These are phyloP conservation scores for Diadromus collaris DNA, from an alignment of 2,888 invertebrate genomes.

Conservation along the genomic window DNA sequence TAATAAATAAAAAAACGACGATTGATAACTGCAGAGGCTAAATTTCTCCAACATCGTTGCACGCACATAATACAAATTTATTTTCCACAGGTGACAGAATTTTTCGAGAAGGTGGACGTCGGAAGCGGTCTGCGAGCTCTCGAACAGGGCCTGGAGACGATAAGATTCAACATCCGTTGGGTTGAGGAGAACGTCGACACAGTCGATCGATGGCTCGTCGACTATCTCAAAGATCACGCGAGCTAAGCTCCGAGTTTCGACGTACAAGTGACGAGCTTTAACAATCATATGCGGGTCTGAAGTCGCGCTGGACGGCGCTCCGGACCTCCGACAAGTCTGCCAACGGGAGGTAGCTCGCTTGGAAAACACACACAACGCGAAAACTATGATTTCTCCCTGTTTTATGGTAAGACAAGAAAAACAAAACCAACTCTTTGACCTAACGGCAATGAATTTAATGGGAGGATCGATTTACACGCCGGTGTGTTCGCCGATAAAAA, in stretches of 20 bases:
- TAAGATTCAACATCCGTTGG: slow-evolving; percentile 92
- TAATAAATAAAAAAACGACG: too few species aligned
- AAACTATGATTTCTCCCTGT: slow-evolving; percentile 7
- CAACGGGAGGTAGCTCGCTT: background rate
- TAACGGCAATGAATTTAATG: slow-evolving; percentile 21
- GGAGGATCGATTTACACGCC: slow-evolving; percentile 29
- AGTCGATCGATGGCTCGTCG: slow-evolving; percentile 82
- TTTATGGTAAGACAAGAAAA: slow-evolving; percentile 17
- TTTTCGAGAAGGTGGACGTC: slow-evolving; percentile 82
- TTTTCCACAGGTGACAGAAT: slow-evolving; percentile 82
- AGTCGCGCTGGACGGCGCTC: slow-evolving; percentile 35
- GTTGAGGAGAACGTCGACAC: slow-evolving; percentile 83
- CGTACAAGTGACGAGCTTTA: slow-evolving; percentile 59
- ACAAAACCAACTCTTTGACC: slow-evolving; percentile 18
- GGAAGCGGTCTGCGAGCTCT: slow-evolving; percentile 84
- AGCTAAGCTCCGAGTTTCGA: slow-evolving; percentile 55
- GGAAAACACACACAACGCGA: slow-evolving; percentile 5
- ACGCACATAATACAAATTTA: slow-evolving; percentile 51
- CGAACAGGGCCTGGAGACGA: slow-evolving; percentile 89
- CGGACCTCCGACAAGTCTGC: slow-evolving; percentile 12
- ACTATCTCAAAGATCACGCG: slow-evolving; percentile 71
- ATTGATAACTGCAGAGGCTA: background rate
- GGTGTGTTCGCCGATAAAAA: slow-evolving; percentile 13
- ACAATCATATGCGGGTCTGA: slow-evolving; percentile 51
- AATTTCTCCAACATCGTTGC: background rate